Evolutionary conservation across 2,797 vertebrate species (phyloP).

Genomic region (Girardinus metallicus): DNA sequence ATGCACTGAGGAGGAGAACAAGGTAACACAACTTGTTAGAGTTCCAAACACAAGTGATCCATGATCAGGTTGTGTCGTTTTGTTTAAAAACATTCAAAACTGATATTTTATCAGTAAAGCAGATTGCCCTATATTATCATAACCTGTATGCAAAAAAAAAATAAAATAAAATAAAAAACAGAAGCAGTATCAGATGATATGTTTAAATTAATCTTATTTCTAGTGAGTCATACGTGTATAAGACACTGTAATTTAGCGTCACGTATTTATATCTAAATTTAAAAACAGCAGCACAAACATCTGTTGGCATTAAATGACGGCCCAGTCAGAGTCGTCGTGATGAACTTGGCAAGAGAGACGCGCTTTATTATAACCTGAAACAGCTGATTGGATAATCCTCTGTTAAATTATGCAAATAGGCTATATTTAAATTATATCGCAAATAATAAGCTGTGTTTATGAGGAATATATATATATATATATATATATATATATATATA

Average conservation of each 20-base stretch:
- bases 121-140: neutral
- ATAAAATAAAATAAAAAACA: too few species aligned
- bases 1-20: neutral
- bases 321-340: constrained; percentile 31
- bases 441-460: neutral
- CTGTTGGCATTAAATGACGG: constrained; percentile 16
- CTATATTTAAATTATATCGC: neutral
- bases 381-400: neutral
- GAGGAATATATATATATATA: too few species aligned
- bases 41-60: constrained; percentile 17
- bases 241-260: neutral
- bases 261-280: neutral
- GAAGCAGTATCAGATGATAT: neutral
- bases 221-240: neutral
- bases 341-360: constrained; percentile 53
- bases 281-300: constrained; percentile 3
- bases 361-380: constrained; percentile 29
- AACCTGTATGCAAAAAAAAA: constrained; percentile 22
- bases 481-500: too few species aligned
- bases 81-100: constrained; percentile 27
- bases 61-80: neutral
- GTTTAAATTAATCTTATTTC: neutral
- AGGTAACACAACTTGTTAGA: constrained; percentile 42
- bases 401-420: neutral
- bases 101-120: neutral